These are phyloP conservation scores for Oncorhynchus clarkii DNA, from an alignment of 2,113 vertebrate species.

Conservation along the genomic window DNA sequence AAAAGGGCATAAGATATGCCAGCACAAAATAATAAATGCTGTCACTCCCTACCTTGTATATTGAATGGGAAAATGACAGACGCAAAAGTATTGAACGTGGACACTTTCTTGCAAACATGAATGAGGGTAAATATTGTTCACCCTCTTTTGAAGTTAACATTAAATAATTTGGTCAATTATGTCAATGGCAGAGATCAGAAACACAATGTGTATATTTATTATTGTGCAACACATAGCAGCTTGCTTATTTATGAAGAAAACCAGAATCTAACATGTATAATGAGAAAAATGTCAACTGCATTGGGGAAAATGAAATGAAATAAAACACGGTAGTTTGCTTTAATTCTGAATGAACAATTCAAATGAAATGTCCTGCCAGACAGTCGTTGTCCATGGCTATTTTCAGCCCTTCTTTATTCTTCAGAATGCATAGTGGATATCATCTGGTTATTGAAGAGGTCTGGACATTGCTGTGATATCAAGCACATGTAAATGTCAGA, in stretches of 20 bases:
- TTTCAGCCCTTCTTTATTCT: neutral
- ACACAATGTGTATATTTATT: slow-evolving; percentile 57
- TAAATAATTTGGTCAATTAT: neutral
- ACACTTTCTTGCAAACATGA: neutral
- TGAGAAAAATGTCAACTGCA: slow-evolving; percentile 60
- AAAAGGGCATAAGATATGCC: neutral
- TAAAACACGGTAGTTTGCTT: slow-evolving; percentile 24
- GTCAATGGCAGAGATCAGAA: slow-evolving; percentile 1
- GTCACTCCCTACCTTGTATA: neutral
- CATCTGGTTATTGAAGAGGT: neutral
- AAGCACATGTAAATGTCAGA: neutral
- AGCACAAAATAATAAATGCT: neutral
- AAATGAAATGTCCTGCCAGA: neutral
- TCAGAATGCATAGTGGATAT: neutral
- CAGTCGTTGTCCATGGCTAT: neutral
- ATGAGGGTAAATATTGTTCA: neutral
- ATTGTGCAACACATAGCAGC: slow-evolving; percentile 65
- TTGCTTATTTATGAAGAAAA: slow-evolving; percentile 78
- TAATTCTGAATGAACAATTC: slow-evolving; percentile 39
- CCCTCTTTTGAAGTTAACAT: neutral
- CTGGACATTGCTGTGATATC: neutral
- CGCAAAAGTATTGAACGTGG: neutral
- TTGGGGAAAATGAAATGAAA: slow-evolving; percentile 15
- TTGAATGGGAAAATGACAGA: neutral
- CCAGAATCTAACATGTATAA: slow-evolving; percentile 63